A percentile compares a stretch with the other conserved stretches of the same genome.
Conservation (phyloP, 2,797 vertebrate species). For the Cygnus olor region DNA sequence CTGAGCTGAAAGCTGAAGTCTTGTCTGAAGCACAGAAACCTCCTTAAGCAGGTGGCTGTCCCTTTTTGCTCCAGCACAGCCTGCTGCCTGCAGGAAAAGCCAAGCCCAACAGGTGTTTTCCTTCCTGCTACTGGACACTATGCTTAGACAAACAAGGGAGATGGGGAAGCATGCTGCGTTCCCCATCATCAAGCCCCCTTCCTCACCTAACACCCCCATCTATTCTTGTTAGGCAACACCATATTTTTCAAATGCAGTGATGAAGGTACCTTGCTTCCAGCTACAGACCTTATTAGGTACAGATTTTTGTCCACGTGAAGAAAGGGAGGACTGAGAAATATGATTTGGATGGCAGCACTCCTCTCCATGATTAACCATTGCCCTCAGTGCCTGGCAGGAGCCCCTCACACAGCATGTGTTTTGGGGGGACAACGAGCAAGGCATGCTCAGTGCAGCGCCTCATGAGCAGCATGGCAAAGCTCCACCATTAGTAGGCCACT, state of each 20-base stretch:
- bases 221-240: neutral
- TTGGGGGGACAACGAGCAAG: neutral
- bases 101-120: neutral
- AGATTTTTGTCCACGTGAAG: too few relatives aligned
- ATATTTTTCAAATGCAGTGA: neutral
- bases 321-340: neutral
- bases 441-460: neutral
- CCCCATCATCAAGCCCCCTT: neutral
- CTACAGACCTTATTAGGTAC: neutral
- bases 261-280: neutral
- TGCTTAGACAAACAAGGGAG: neutral
- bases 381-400: neutral
- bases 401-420: accelerated
- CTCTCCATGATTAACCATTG: neutral
- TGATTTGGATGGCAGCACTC: neutral
- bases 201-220: accelerated
- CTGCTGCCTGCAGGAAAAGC: neutral
- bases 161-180: neutral
- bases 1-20: neutral
- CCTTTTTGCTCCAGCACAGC: accelerated
- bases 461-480: accelerated
- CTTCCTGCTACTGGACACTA: neutral
- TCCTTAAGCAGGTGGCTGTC: neutral
- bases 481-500: neutral
- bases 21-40: neutral